A percentile compares a stretch with the other conserved stretches of the same genome.
Evolutionary conservation across 1,140 invertebrate species (phyloP).

Genomic region (Phymastichus coffea): DNA sequence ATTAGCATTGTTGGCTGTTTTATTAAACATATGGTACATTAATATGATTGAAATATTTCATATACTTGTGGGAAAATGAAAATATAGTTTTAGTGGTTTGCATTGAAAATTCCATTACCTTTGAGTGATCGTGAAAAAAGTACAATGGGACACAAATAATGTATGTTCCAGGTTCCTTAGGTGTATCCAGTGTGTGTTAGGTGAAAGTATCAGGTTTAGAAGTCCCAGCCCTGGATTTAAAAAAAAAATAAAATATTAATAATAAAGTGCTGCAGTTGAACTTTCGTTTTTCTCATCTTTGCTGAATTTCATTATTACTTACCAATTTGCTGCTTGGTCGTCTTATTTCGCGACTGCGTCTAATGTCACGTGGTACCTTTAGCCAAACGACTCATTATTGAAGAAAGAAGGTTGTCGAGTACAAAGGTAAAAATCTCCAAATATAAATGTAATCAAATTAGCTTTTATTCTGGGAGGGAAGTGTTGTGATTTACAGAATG

Average conservation of each 20-base stretch:
- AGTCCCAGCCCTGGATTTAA: slow-evolving; percentile 29
- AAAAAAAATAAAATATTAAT: slow-evolving; percentile 26
- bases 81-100: too few species aligned
- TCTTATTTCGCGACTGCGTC: slow-evolving; percentile 43
- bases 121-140: too few species aligned
- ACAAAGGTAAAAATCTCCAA: slow-evolving; percentile 45
- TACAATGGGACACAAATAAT: slow-evolving; percentile 42
- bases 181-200: slow-evolving; percentile 43
- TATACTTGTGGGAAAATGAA: not conserved
- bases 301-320: slow-evolving; percentile 43
- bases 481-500: slow-evolving; percentile 40
- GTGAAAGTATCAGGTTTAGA: slow-evolving; percentile 36
- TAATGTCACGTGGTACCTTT: slow-evolving; percentile 44
- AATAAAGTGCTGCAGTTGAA: slow-evolving; percentile 37
- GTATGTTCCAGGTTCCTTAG: slow-evolving; percentile 49
- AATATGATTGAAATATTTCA: not conserved
- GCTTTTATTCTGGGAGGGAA: slow-evolving; percentile 40
- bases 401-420: slow-evolving; percentile 43
- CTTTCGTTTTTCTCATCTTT: slow-evolving; percentile 40
- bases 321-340: slow-evolving; percentile 39
- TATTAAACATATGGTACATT: too few species aligned
- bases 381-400: slow-evolving; percentile 35
- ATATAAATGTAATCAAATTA: slow-evolving; percentile 49
- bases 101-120: too few species aligned
- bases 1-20: too few species aligned